These are phyloP conservation scores for Enoplosus armatus DNA, from an alignment of 2,797 vertebrate genomes.

Conservation along the genomic window DNA sequence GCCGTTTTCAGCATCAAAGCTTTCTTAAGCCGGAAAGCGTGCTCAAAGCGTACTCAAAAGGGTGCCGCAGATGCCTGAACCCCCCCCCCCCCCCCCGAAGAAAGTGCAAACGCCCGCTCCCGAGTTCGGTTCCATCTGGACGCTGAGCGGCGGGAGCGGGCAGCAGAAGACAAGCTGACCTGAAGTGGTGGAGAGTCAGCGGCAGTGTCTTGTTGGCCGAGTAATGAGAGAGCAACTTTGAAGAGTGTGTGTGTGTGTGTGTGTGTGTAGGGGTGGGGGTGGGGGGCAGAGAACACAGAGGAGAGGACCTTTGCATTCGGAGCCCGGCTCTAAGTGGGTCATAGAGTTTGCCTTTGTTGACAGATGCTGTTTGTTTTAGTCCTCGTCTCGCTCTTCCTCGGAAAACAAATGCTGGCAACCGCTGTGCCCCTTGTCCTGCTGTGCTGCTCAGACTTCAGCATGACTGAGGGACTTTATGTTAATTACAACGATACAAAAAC, in stretches of 20 bases:
- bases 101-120: slow-evolving; percentile 25
- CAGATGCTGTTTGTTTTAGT: slow-evolving; percentile 74
- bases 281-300: slow-evolving; percentile 43
- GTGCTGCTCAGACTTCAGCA: slow-evolving; percentile 44
- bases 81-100: too few species aligned
- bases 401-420: slow-evolving; percentile 56
- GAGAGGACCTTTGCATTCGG: slow-evolving; percentile 38
- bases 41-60: slow-evolving; percentile 48
- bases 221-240: slow-evolving; percentile 70
- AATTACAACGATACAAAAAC: slow-evolving; percentile 43
- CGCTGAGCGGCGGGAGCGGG: slow-evolving; percentile 6
- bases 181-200: slow-evolving; percentile 30
- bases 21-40: slow-evolving; percentile 24
- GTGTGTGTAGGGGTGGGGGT: too few species aligned
- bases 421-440: slow-evolving; percentile 30
- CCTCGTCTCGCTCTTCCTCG: slow-evolving; percentile 41
- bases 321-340: slow-evolving; percentile 74
- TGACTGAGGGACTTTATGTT: slow-evolving; percentile 53
- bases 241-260: too few species aligned
- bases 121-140: slow-evolving; percentile 59
- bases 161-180: slow-evolving; percentile 42
- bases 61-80: slow-evolving; percentile 49
- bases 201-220: slow-evolving; percentile 43
- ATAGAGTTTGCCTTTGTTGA: slow-evolving; percentile 74
- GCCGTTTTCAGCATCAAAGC: slow-evolving; percentile 48